Percentiles rank a stretch among this genome's conserved stretches.
phyloP scores from a whole-genome alignment of 2,797 vertebrate genomes.

The Esox lucius region DNA sequence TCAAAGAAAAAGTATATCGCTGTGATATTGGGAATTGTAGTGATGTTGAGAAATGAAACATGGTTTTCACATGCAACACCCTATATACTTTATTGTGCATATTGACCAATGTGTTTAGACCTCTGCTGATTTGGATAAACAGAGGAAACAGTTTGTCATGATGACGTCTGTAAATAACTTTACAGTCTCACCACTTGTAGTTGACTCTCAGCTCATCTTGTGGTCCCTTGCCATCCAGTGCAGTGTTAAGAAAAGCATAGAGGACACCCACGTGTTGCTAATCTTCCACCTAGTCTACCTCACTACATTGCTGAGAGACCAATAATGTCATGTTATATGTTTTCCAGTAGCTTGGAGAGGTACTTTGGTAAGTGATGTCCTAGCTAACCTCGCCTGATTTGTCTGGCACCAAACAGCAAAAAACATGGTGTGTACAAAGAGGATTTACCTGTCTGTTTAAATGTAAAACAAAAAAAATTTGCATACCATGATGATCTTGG shows the following conservation, averaged over 20 bases:
- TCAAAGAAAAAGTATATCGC: not conserved
- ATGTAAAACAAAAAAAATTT: too few species aligned
- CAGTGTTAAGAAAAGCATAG: too few species aligned
- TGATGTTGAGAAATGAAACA: not conserved
- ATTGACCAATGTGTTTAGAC: not conserved
- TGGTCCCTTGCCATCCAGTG: too few species aligned
- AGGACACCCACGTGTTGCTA: not conserved
- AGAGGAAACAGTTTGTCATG: too few species aligned
- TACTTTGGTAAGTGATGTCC: too few species aligned
- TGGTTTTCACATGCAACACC: not conserved
- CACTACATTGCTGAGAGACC: not conserved
- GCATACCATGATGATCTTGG: too few species aligned
- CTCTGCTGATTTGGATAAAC: not conserved
- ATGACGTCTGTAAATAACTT: not conserved
- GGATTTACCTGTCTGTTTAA: too few species aligned
- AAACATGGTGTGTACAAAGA: too few species aligned
- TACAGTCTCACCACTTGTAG: not conserved
- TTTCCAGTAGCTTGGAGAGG: not conserved
- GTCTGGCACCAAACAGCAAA: too few species aligned
- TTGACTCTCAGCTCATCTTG: not conserved
- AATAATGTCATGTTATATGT: not conserved
- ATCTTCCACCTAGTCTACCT: not conserved
- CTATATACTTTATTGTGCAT: not conserved
- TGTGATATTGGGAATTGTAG: not conserved
- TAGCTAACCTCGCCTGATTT: too few species aligned